Conservation (phyloP, 2,888 invertebrate species). For the Cosmia pyralina region DNA sequence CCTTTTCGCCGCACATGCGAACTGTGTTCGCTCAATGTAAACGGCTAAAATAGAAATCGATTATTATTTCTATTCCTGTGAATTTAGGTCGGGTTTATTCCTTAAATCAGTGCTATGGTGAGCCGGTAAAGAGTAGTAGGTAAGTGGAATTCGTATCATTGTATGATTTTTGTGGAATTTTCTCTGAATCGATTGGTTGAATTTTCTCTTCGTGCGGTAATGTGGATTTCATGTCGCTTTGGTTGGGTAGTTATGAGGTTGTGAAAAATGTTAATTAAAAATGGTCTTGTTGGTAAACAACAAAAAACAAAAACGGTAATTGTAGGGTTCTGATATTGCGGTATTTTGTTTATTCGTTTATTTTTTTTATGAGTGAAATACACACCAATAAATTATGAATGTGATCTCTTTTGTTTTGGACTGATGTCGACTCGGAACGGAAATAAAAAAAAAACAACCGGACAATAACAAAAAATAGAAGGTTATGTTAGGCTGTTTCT, state of each 20-base stretch:
- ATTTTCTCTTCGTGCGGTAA: slow-evolving; percentile 13
- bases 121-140: slow-evolving; percentile 46
- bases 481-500: neutral
- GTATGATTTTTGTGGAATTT: neutral
- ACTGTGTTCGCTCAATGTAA: slow-evolving; percentile 72
- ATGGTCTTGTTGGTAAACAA: slow-evolving; percentile 50
- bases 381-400: too few relatives aligned
- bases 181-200: neutral
- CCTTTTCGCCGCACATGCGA: slow-evolving; percentile 84
- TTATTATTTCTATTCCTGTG: slow-evolving; percentile 80
- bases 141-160: slow-evolving; percentile 43
- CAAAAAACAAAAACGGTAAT: slow-evolving; percentile 22
- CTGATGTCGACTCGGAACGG: neutral
- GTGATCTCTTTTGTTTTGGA: neutral
- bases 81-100: slow-evolving; percentile 73
- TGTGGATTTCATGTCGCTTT: slow-evolving; percentile 11
- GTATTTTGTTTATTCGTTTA: neutral
- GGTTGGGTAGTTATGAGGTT: neutral
- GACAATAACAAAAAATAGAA: neutral
- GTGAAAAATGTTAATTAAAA: slow-evolving; percentile 39
- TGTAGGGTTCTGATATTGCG: neutral
- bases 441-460: neutral
- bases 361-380: neutral
- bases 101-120: slow-evolving; percentile 53
- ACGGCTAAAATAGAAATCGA: slow-evolving; percentile 84